Percentiles rank a stretch among this genome's conserved stretches.
Evolutionary conservation across 2,888 invertebrate species (phyloP).

Genomic region (Nemotelus nigrinus): DNA sequence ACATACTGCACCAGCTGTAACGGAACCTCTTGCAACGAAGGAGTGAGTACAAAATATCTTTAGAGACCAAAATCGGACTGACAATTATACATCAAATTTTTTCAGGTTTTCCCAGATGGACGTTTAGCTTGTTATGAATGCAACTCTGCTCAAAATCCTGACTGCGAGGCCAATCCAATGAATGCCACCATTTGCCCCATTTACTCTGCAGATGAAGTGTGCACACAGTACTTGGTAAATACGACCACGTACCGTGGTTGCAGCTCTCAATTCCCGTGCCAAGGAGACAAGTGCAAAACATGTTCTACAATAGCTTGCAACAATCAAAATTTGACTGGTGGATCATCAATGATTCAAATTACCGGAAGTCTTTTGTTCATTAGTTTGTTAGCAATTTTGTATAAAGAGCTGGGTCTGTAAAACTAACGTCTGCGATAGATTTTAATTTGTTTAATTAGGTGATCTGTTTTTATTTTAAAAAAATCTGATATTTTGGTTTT

Average conservation of each 20-base stretch:
- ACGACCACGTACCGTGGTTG: slow-evolving; percentile 16
- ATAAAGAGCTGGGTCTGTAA: slow-evolving; percentile 28
- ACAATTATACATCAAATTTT: neutral
- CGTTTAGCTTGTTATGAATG: slow-evolving; percentile 19
- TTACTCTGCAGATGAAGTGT: slow-evolving; percentile 1
- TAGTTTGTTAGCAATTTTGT: neutral
- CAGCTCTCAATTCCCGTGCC: neutral
- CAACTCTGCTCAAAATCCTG: slow-evolving; percentile 6
- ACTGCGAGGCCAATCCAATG: slow-evolving; percentile 1
- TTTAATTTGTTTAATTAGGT: slow-evolving; percentile 23
- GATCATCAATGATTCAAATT: slow-evolving; percentile 15
- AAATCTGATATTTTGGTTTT: slow-evolving; percentile 32
- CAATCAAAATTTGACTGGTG: neutral
- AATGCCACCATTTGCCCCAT: slow-evolving; percentile 27
- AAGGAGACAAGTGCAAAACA: neutral
- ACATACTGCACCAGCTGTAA: slow-evolving; percentile 22
- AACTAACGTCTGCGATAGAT: neutral
- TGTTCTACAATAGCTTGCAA: slow-evolving; percentile 15
- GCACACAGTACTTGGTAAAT: slow-evolving; percentile 12
- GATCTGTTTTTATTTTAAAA: slow-evolving; percentile 30
- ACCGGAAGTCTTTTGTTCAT: slow-evolving; percentile 21
- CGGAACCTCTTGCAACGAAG: slow-evolving; percentile 14
- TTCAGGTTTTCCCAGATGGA: slow-evolving; percentile 34
- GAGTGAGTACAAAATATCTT: neutral
- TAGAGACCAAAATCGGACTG: neutral